phyloP scores from a whole-genome alignment of 92 coral and sea anemone genomes.

The Isaurus tuberculatus region DNA sequence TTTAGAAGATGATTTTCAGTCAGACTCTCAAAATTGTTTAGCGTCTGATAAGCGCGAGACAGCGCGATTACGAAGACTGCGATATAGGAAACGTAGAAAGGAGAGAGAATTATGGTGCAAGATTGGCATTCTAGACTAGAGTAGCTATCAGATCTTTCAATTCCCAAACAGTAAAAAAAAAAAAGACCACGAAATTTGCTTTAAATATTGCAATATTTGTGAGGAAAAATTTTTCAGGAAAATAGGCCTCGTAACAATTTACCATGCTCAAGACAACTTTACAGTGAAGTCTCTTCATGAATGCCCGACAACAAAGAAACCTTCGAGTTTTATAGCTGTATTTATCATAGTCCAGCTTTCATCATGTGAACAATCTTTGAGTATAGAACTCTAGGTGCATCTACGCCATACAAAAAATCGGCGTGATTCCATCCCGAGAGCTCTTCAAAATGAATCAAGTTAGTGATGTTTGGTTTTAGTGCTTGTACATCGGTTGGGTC shows the following conservation, averaged over 20 bases:
- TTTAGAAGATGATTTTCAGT: background rate
- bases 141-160: background rate
- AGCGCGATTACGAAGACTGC: slow-evolving; percentile 30
- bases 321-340: too few relatives aligned
- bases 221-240: too few relatives aligned
- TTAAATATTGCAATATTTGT: too few relatives aligned
- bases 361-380: slow-evolving; percentile 59
- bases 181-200: too few relatives aligned
- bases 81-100: slow-evolving; percentile 34
- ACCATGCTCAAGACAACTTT: too few relatives aligned
- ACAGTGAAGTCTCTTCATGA: too few relatives aligned
- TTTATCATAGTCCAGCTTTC: slow-evolving; percentile 35
- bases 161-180: too few relatives aligned
- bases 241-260: too few relatives aligned
- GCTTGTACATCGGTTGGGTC: slow-evolving; percentile 76
- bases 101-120: slow-evolving; percentile 28
- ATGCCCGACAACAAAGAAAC: too few relatives aligned
- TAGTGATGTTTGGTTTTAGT: slow-evolving; percentile 62
- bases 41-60: slow-evolving; percentile 7
- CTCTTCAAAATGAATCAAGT: slow-evolving; percentile 69
- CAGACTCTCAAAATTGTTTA: background rate
- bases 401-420: slow-evolving; percentile 77
- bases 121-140: slow-evolving; percentile 30
- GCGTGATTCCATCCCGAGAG: slow-evolving; percentile 76
- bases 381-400: slow-evolving; percentile 73